A percentile compares a stretch with the other conserved stretches of the same genome.
phyloP scores from a whole-genome alignment of 2,113 vertebrate genomes.

The Daphoenositta chrysoptera region DNA sequence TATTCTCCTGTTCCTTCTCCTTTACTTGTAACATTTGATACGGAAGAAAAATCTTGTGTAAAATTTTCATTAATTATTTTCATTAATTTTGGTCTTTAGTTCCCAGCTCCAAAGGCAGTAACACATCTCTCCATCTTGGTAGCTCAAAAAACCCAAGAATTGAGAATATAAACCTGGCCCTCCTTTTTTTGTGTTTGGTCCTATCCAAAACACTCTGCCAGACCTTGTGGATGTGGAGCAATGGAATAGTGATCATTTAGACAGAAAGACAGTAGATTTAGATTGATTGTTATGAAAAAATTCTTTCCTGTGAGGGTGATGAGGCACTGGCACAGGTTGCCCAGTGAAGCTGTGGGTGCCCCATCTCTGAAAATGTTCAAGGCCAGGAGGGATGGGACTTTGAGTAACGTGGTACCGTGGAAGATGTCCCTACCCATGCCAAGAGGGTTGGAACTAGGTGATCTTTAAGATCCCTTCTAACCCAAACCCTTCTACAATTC shows the following conservation, averaged over 20 bases:
- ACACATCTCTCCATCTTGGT: neutral
- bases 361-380: neutral
- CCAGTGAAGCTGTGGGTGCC: neutral
- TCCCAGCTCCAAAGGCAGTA: neutral
- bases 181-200: neutral
- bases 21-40: neutral
- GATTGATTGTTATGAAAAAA: neutral
- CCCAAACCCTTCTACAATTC: neutral
- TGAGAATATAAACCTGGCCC: neutral
- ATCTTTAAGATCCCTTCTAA: neutral
- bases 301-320: neutral
- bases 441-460: neutral
- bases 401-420: fast-evolving
- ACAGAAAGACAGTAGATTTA: neutral
- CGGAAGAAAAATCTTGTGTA: neutral
- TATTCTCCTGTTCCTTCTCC: neutral
- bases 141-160: neutral
- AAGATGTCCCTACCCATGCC: neutral
- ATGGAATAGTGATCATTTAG: neutral
- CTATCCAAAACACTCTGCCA: neutral
- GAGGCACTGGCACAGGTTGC: neutral
- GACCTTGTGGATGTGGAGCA: neutral
- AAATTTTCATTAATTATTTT: neutral
- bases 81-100: neutral
- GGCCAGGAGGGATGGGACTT: neutral